Evolutionary conservation across 2,888 invertebrate species (phyloP), one percentile per base, ranked within the genome.

Genomic region (Andrena chrysosceles): DNA sequence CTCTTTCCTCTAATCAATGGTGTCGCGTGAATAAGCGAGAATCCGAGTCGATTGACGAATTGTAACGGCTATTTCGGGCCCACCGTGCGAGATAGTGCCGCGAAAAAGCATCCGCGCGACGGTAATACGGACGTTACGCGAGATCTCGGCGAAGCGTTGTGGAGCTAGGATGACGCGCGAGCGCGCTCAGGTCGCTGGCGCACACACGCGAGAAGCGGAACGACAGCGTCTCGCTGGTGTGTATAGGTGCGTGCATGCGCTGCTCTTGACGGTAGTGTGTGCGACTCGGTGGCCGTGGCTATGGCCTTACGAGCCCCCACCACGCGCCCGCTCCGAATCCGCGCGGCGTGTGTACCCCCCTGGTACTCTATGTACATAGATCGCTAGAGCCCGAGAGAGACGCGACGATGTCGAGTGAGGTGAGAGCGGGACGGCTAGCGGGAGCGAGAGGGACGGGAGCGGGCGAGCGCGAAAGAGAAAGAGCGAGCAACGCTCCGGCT

Each of bases 261-360:
- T 10, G 56, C 78, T 66, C 52, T 31, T n/a, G 10, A 49, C 23
- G 71, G 49, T 31, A 16, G 83, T 83, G 71, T 68, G 78, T 68
- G 78, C 84, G 89, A 92, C 92, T 92, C 91, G 92, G 91, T 93
- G 93, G 93, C 93, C 93, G 93, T 93, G 93, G 93, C 93, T 93
- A 93, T 93, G 93, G 93, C 93, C 93, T 93, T 93, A 93, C 91
- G 89, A 78, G 69, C 87, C 90, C 91, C 90, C 88, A 85, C 89
- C 85, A 63, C n/a, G 52, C 33, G 31, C 0, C 71, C 89, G 82
- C 85, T 87, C 90, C 89, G 88, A 90, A 90, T 89, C 90, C 89
- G 85, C 87, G 59, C 89, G 85, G 88, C 87, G 85, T 88, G 87
- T 89, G 87, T 86, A 87, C 85, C 81, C 76, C 79, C 81, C 86